phyloP scores from a whole-genome alignment of 2,888 invertebrate species.

The Brachylomia viminalis region DNA sequence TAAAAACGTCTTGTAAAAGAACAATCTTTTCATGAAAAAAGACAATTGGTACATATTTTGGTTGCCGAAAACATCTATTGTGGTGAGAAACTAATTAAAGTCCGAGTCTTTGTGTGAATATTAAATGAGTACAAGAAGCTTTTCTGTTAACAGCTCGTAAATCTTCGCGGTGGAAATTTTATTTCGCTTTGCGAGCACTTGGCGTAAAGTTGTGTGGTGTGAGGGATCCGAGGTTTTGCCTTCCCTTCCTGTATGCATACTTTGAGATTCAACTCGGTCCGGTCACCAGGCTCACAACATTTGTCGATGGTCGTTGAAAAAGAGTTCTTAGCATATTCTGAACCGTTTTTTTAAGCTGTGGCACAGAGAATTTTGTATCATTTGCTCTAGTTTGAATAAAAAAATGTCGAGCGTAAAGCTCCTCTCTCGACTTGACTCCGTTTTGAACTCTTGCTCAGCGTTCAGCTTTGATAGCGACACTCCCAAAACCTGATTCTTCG shows the following conservation, averaged over 20 bases:
- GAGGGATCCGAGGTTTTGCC: conserved; percentile 33
- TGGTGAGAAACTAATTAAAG: conserved; percentile 74
- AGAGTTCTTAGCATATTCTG: conserved; percentile 40
- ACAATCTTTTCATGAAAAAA: background rate
- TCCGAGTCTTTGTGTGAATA: conserved; percentile 73
- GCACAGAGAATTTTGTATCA: background rate
- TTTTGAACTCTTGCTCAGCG: background rate
- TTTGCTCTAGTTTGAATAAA: conserved; percentile 8
- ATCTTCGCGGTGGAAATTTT: conserved; percentile 66
- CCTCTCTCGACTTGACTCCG: background rate
- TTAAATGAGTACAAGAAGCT: conserved; percentile 68
- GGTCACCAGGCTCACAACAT: conserved; percentile 68
- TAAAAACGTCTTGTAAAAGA: conserved; percentile 13
- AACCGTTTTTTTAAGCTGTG: conserved; percentile 9
- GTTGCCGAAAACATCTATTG: conserved; percentile 21
- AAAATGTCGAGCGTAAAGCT: background rate
- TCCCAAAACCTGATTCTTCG: background rate
- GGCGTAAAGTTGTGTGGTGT: conserved; percentile 47
- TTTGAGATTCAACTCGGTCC: conserved; percentile 65
- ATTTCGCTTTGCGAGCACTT: conserved; percentile 48
- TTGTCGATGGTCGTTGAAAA: conserved; percentile 63
- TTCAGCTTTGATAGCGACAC: background rate
- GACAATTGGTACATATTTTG: background rate
- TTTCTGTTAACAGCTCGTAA: conserved; percentile 68
- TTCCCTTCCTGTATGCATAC: conserved; percentile 50